A percentile compares a stretch with the other conserved stretches of the same genome.
Evolutionary conservation across 2,888 invertebrate genomes (phyloP).

Genomic region (Drosophila peninsularis): DNA sequence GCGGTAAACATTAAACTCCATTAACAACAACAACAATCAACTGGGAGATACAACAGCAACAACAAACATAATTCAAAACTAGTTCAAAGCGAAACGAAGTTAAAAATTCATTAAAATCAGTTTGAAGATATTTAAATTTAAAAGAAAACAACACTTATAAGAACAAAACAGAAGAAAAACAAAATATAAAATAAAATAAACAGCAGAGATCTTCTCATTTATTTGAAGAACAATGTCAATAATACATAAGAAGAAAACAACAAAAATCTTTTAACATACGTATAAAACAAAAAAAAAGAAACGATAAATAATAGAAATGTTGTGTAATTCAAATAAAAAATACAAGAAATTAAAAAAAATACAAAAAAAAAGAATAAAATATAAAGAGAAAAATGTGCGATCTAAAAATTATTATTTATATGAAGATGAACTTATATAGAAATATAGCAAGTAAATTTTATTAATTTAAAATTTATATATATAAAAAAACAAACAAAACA

Average conservation of each 20-base stretch:
- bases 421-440: constrained; percentile 78
- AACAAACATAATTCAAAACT: constrained; percentile 53
- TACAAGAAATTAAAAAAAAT: constrained; percentile 50
- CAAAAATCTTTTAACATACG: constrained; percentile 68
- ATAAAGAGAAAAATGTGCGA: constrained; percentile 58
- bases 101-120: constrained; percentile 31
- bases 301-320: constrained; percentile 75
- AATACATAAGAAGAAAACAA: constrained; percentile 70
- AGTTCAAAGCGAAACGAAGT: constrained; percentile 44
- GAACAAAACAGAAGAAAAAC: constrained; percentile 37
- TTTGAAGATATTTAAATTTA: constrained; percentile 42
- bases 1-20: constrained; percentile 42
- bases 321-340: constrained; percentile 77
- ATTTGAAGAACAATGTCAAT: constrained; percentile 76
- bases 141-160: constrained; percentile 29
- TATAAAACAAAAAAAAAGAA: constrained; percentile 49
- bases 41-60: constrained; percentile 35
- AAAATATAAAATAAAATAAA: constrained; percentile 27
- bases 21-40: constrained; percentile 41
- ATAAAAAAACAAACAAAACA: constrained; percentile 39
- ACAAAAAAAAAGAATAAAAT: constrained; percentile 32
- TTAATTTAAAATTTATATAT: constrained; percentile 78
- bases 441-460: constrained; percentile 79
- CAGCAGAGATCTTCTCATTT: constrained; percentile 59
- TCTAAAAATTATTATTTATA: constrained; percentile 77